A percentile compares a stretch with the other conserved stretches of the same genome.
Evolutionary conservation across 2,888 invertebrate species (phyloP).

Genomic region (Troilus luridus): DNA sequence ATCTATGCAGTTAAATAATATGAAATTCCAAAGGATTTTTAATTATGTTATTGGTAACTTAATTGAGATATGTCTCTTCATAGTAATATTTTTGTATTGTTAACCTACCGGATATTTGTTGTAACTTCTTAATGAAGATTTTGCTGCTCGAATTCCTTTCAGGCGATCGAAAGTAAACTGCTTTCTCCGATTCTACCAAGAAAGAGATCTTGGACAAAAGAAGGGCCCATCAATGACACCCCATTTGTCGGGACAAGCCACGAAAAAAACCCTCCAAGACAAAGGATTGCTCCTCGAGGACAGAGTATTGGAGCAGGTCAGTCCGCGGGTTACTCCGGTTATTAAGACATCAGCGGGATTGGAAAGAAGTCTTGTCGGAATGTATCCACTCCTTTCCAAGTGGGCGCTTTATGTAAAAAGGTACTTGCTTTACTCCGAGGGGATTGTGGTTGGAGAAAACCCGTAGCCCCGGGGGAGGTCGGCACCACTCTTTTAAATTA

Average conservation of each 20-base stretch:
- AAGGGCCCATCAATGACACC: slow-evolving; percentile 16
- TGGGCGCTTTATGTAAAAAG: slow-evolving; percentile 56
- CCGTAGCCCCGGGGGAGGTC: slow-evolving; percentile 18
- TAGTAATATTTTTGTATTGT: background rate
- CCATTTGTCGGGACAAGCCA: background rate
- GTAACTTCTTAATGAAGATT: background rate
- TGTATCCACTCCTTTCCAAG: slow-evolving; percentile 50
- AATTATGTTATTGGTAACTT: too few relatives aligned
- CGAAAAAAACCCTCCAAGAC: background rate
- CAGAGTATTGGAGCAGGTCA: slow-evolving; percentile 47
- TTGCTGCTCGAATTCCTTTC: background rate
- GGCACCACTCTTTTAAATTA: slow-evolving; percentile 55
- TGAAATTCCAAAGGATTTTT: too few relatives aligned
- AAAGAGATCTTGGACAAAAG: background rate
- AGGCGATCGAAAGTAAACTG: background rate
- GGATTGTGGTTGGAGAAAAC: slow-evolving; percentile 41
- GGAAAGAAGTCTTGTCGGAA: slow-evolving; percentile 11
- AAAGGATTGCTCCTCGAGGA: background rate
- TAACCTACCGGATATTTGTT: background rate
- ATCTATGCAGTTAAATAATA: too few relatives aligned
- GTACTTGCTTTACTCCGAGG: slow-evolving; percentile 23
- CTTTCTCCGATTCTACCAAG: background rate
- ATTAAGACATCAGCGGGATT: slow-evolving; percentile 38
- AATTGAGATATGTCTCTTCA: too few relatives aligned
- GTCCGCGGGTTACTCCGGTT: slow-evolving; percentile 34